Evolutionary conservation across 92 coral and sea anemone genomes (phyloP), one percentile per base, ranked within the genome.

Genomic region (Palythoa heliodiscus): DNA sequence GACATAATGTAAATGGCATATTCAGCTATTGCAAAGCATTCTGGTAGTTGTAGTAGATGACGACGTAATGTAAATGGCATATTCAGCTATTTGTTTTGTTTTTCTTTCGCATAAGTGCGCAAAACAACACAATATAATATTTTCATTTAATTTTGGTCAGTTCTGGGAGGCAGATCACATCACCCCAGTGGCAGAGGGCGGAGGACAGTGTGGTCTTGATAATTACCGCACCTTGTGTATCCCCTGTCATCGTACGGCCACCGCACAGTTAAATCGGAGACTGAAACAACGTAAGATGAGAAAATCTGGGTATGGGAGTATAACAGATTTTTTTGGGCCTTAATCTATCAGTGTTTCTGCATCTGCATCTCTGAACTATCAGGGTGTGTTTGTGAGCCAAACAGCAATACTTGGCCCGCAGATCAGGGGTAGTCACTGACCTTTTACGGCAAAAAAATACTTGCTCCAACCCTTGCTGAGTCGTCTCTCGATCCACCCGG

Each of bases 141-240:
- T 29, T 29, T 29, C 35, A 0, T 29, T 29, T 29, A 0, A 29
- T 29, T 29, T 29, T 69, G 22, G 7, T 63, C 68, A 97, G 99
- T 97, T 97, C 71, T 97, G 99, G 99, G 99, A 97, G 71, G 99
- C 99, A 54, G 99, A 97, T 79, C 98, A 97, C 88, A 92, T 94
- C 69, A 89, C 88, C 1, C 95, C 99, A 23, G 99, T 97, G 68
- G 98, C 91, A 22, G 99, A 97, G 87, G 99, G 99, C 7, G 99
- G 99, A 8, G 99, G 99, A 12, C 97, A 97, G 78, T 97, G 99
- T 77, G 99, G 95, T 22, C 81, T 97, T 40, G 99, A 93, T 25
- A 97, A 97, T 75, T 92, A 86, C 57, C 91, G 99, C 69, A 97
- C 99, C 7, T 82, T 97, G 66, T 97, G 99, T 79, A 92, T 97